phyloP scores from a whole-genome alignment of 2,888 invertebrate genomes.

The Myathropa florea region DNA sequence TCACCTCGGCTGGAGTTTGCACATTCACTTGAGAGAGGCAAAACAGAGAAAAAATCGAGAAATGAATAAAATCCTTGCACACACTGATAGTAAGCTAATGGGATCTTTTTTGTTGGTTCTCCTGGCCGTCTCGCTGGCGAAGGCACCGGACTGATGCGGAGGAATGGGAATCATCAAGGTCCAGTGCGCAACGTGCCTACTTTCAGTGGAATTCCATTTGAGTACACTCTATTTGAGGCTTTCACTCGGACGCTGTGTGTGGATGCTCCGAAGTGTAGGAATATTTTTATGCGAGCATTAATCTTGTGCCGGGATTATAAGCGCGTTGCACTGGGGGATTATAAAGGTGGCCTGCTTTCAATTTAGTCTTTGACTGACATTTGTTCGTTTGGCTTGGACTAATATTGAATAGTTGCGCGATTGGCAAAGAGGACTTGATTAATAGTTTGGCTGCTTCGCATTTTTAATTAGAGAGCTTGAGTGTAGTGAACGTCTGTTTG shows the following conservation, averaged over 20 bases:
- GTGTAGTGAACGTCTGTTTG: not conserved
- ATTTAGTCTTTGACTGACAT: conserved; percentile 32
- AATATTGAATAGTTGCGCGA: conserved; percentile 12
- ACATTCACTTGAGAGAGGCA: not conserved
- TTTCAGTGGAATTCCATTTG: conserved; percentile 36
- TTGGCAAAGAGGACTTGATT: conserved; percentile 13
- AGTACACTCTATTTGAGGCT: conserved; percentile 41
- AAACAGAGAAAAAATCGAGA: conserved; percentile 4
- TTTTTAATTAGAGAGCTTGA: not conserved
- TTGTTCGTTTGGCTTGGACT: conserved; percentile 9
- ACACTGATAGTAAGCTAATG: conserved; percentile 48
- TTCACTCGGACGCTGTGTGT: conserved; percentile 15
- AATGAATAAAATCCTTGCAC: conserved; percentile 35
- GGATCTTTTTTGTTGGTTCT: conserved; percentile 9
- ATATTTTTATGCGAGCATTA: conserved; percentile 36
- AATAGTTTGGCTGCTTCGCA: conserved; percentile 5
- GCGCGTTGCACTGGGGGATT: not conserved
- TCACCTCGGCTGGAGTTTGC: conserved; percentile 25
- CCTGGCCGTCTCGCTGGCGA: not conserved
- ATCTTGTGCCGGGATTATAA: conserved; percentile 28
- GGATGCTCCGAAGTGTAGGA: conserved; percentile 5
- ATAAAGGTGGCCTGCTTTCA: conserved; percentile 21
- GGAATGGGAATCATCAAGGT: conserved; percentile 7
- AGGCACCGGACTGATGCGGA: not conserved
- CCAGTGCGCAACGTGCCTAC: conserved; percentile 8